A percentile compares a stretch with the other conserved stretches of the same genome.
phyloP scores from a whole-genome alignment of 1,140 invertebrate species.

The Daktulosphaira vitifoliae region DNA sequence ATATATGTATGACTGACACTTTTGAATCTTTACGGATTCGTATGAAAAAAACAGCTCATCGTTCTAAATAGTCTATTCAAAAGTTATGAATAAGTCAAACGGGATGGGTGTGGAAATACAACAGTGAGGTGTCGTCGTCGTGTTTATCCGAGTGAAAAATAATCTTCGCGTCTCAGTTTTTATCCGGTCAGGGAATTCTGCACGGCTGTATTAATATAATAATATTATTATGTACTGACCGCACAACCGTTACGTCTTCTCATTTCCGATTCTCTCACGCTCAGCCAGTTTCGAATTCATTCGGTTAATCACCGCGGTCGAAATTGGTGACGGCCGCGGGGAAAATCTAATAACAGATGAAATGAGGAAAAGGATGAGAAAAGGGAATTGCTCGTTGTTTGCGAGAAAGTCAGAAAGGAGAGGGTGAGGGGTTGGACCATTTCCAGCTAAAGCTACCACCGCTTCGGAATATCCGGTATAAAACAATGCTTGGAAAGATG shows the following conservation, averaged over 20 bases:
- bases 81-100: too few relatives aligned
- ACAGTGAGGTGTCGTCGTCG: background rate
- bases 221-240: conserved; percentile 65
- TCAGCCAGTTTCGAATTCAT: conserved; percentile 49
- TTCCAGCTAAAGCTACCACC: background rate
- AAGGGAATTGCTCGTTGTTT: background rate
- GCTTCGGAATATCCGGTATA: too few relatives aligned
- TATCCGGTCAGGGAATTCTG: background rate
- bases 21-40: too few relatives aligned
- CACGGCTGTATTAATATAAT: conserved; percentile 54
- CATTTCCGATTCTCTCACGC: conserved; percentile 61
- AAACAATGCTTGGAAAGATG: too few relatives aligned
- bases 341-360: conserved; percentile 8
- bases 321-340: background rate
- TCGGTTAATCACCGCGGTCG: conserved; percentile 18
- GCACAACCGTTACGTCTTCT: conserved; percentile 69
- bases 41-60: too few relatives aligned
- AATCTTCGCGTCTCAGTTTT: background rate
- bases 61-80: too few relatives aligned
- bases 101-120: too few relatives aligned
- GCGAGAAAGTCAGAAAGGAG: conserved; percentile 11
- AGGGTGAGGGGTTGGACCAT: conserved; percentile 11
- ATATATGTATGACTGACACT: too few relatives aligned
- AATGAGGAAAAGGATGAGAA: too few relatives aligned
- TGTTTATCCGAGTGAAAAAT: conserved; percentile 1